phyloP scores from a whole-genome alignment of 1,140 invertebrate genomes.

The Macrostomum lignano region DNA sequence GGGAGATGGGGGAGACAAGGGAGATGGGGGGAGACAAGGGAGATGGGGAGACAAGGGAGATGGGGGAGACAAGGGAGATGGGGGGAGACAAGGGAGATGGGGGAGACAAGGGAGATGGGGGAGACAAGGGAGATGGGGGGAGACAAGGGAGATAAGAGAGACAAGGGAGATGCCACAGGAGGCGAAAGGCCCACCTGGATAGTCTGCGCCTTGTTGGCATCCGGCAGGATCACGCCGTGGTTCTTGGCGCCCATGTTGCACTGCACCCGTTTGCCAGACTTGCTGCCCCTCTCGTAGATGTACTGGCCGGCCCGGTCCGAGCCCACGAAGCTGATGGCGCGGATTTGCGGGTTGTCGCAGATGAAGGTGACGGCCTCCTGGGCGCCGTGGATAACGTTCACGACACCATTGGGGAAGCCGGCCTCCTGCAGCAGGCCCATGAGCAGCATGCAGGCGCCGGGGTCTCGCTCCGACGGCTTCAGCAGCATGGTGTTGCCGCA shows the following conservation, averaged over 20 bases:
- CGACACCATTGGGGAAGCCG: slow-evolving; percentile 64
- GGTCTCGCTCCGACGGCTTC: slow-evolving; percentile 80
- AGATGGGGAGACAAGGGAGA: too few relatives aligned
- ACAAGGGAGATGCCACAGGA: too few relatives aligned
- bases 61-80: too few relatives aligned
- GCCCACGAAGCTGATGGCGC: slow-evolving; percentile 89
- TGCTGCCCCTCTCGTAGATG: slow-evolving; percentile 65
- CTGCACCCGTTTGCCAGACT: slow-evolving; percentile 74
- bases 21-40: too few relatives aligned
- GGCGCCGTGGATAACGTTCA: slow-evolving; percentile 81
- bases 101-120: too few relatives aligned
- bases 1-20: too few relatives aligned
- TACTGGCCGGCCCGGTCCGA: slow-evolving; percentile 78
- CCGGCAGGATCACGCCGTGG: slow-evolving; percentile 77
- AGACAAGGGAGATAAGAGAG: too few relatives aligned
- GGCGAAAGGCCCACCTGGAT: too few relatives aligned
- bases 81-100: too few relatives aligned
- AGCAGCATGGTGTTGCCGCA: slow-evolving; percentile 48
- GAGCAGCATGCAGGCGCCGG: slow-evolving; percentile 72
- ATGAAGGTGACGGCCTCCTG: slow-evolving; percentile 82
- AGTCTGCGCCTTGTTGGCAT: slow-evolving; percentile 86
- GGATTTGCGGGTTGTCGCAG: slow-evolving; percentile 76
- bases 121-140: too few relatives aligned
- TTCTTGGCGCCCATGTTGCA: slow-evolving; percentile 98
- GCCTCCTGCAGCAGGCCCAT: slow-evolving; percentile 59